Base-by-base conservation (phyloP, 1,140 invertebrate species). In the Conopomorpha cramerella region DNA sequence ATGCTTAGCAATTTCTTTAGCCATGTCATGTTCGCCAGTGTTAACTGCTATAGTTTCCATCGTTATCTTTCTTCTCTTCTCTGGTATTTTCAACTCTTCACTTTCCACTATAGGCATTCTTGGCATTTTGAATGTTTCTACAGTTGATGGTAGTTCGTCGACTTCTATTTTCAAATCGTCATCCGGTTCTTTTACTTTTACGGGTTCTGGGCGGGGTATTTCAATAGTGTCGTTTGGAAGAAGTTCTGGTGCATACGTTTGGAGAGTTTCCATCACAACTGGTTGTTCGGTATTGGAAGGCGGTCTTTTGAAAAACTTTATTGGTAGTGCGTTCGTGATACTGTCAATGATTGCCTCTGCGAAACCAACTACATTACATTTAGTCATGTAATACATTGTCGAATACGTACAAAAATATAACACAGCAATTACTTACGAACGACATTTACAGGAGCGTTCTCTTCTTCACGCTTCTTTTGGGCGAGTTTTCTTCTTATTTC, bases 81-180 rank as follows among this genome's bases (percentile, higher is more conserved):
- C 43, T 11, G 54, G 38, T 12, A 33, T 27, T 43, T 68, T 70
- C 8, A 73, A 41, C 0, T 60, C 48, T 30, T 73, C 65, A 36
- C 59, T 68, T 8, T 38, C 61, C 3, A 60, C 42, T 17, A 73
- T 13, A 2, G 68, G 65, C 68, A 70, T 73, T 56, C 61, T 67
- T 8, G 61, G 67, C 18, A 70, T 57, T 49, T 57, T 65, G 28
- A 57, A 67, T 7, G 38, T 33, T 11, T 40, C 1, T 32, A 47
- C 52, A 13, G 16, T 11, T 23, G 25, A 3, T 11, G 11, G 17
- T 19, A 46, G 32, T 38, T 39, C 30, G 8, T 19, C 30, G 12
- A 46, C 49, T 40, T 31, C 8, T 16, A 17, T 16, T 19, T 31
- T 52, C 23, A 32, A 13, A 13, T 39, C 15, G 12, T 40, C 34